A percentile compares a stretch with the other conserved stretches of the same genome.
These are phyloP conservation scores for Achroia grisella DNA, from an alignment of 1,140 invertebrate species.

Conservation along the genomic window DNA sequence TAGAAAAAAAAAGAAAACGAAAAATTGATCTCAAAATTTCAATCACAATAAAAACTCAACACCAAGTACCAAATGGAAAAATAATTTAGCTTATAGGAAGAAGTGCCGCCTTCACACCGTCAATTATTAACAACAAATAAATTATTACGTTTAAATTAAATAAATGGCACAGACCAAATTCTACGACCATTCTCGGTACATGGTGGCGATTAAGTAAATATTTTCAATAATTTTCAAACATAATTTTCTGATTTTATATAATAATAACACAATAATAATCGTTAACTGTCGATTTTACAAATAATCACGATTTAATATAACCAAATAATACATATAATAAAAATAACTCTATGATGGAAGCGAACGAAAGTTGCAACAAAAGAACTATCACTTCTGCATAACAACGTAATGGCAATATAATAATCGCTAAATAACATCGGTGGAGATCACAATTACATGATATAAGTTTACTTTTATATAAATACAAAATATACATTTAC, in stretches of 20 bases:
- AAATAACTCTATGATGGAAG: slow-evolving; percentile 64
- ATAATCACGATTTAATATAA: slow-evolving; percentile 53
- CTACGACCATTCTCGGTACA: slow-evolving; percentile 57
- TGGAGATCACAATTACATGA: slow-evolving; percentile 73
- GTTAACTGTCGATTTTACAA: slow-evolving; percentile 33
- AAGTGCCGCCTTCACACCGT: slow-evolving; percentile 42
- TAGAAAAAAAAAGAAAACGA: slow-evolving; percentile 25
- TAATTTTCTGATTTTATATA: slow-evolving; percentile 38
- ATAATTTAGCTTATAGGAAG: slow-evolving; percentile 57
- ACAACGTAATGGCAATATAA: slow-evolving; percentile 68
- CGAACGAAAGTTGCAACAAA: slow-evolving; percentile 55
- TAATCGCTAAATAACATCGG: slow-evolving; percentile 72
- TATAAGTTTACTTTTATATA: slow-evolving; percentile 63
- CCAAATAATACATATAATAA: slow-evolving; percentile 54
- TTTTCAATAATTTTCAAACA: slow-evolving; percentile 28
- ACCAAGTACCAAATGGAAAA: slow-evolving; percentile 62
- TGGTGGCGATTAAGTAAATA: slow-evolving; percentile 45
- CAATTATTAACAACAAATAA: slow-evolving; percentile 52
- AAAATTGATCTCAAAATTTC: slow-evolving; percentile 41
- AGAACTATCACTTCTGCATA: slow-evolving; percentile 45
- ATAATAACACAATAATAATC: slow-evolving; percentile 54
- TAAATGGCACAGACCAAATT: slow-evolving; percentile 70
- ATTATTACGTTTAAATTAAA: slow-evolving; percentile 67
- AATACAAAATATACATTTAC: slow-evolving; percentile 64
- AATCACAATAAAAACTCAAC: slow-evolving; percentile 53